Evolutionary conservation across 2,797 vertebrate genomes (phyloP).

Genomic region (Cyprinodon diabolis): DNA sequence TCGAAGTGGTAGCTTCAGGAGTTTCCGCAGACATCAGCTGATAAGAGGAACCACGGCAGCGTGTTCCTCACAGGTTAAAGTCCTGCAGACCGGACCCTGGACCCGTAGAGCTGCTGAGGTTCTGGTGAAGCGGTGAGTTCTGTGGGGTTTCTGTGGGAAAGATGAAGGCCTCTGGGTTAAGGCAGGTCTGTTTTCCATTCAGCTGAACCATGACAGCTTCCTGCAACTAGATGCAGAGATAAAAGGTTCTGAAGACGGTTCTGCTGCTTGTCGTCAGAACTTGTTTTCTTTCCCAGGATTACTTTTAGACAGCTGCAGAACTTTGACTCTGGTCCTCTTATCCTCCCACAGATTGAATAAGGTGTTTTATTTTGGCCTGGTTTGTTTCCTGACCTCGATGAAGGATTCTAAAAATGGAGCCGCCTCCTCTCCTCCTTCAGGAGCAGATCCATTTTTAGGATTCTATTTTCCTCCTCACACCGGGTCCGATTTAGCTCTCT

Average conservation of each 20-base stretch:
- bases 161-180: no score
- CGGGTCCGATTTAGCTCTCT: slow-evolving; percentile 35
- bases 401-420: slow-evolving; percentile 25
- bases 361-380: background rate
- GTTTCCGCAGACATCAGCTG: background rate
- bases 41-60: slow-evolving; percentile 8
- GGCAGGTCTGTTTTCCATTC: background rate
- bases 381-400: slow-evolving; percentile 17
- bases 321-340: background rate
- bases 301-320: background rate
- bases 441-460: slow-evolving; percentile 50
- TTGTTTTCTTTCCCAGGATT: background rate
- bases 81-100: slow-evolving; percentile 59
- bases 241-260: no score
- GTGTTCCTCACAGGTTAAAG: slow-evolving; percentile 52
- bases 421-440: slow-evolving; percentile 10
- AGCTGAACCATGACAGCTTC: no score
- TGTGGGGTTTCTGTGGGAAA: background rate
- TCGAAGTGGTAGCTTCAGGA: background rate
- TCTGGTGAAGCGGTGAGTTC: slow-evolving; percentile 70
- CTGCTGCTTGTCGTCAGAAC: background rate
- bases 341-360: background rate
- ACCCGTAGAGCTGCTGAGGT: slow-evolving; percentile 29
- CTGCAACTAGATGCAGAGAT: no score
- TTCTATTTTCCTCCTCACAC: slow-evolving; percentile 48